Evolutionary conservation across 2,797 vertebrate genomes (phyloP), one percentile per base, ranked within the genome.

Genomic region (Trachops cirrhosus): DNA sequence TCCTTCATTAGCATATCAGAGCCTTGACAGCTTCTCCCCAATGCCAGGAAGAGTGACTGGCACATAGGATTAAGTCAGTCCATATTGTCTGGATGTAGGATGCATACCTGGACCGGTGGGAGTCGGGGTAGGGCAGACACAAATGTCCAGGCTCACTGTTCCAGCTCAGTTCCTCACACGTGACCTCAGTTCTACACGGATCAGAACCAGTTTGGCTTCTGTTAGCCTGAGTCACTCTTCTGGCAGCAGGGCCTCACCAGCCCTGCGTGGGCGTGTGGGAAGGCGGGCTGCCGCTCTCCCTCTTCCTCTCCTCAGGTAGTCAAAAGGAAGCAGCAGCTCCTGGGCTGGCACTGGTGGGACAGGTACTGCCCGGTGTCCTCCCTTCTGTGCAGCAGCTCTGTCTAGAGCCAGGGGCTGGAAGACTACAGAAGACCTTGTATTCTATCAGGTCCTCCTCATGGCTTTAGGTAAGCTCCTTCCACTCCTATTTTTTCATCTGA

Each of bases 151-250:
- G 22, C 79, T n/a, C 41, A 26, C 64, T 52, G 74, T 91, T 41
- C n/a, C 54, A 79, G 50, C 85, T 92, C 34, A 41, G 10, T 71
- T 54, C 37, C 32, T 59, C 41, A 54, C 74, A 37, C 1, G 18
- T 90, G 52, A 80, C 5, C 29, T 89, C 29, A 44, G 10, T 24
- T 91, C 86, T 93, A 74, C 0, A 0, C 57, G 96, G 78, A 73
- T 95, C 95, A 96, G 91, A 97, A 96, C 96, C 75, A 82, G 97
- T 96, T 93, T 57, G 54, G 70, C 77, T 92, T 94, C 95, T 93
- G 68, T 77, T 26, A 48, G 46, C 52, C 86, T 98, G 95, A 97
- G 94, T 98, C 97, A 98, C 32, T 3, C 8, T 86, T 90, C 83
- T 80, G 44, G 93, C 93, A 92, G 94, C 78, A 59, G 74, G 46